phyloP scores from a whole-genome alignment of 2,888 invertebrate species.

The Myathropa florea region DNA sequence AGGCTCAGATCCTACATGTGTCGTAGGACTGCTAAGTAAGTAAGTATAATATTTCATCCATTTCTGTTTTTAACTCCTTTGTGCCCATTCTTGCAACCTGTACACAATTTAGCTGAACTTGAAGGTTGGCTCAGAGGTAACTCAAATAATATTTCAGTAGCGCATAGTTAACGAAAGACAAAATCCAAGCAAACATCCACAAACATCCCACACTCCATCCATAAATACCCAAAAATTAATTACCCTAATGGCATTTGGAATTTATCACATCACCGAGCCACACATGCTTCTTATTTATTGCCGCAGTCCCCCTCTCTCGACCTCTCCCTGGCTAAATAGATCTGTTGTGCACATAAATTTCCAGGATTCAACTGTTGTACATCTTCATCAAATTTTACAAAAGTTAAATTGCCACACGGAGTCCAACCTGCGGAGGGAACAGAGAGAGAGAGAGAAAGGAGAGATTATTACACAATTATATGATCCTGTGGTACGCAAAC shows the following conservation, averaged over 20 bases:
- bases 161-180: neutral
- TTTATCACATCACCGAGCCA: conserved; percentile 61
- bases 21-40: too few species aligned
- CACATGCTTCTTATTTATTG: conserved; percentile 66
- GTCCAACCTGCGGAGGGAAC: neutral
- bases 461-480: conserved; percentile 69
- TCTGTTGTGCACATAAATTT: conserved; percentile 61
- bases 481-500: conserved; percentile 39
- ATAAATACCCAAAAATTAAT: conserved; percentile 45
- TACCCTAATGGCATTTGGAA: conserved; percentile 66
- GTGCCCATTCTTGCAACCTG: neutral
- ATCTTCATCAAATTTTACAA: conserved; percentile 58
- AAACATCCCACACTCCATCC: neutral
- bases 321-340: conserved; percentile 21
- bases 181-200: neutral
- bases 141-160: neutral
- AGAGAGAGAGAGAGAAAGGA: neutral
- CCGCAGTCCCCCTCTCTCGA: neutral
- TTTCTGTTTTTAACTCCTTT: neutral
- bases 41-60: too few species aligned
- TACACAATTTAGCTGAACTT: too few species aligned
- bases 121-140: neutral
- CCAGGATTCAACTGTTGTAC: conserved; percentile 51
- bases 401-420: conserved; percentile 44
- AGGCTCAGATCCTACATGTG: too few species aligned